Base-by-base conservation (phyloP, 2,797 vertebrate species). In the Leptoclinus maculatus region DNA sequence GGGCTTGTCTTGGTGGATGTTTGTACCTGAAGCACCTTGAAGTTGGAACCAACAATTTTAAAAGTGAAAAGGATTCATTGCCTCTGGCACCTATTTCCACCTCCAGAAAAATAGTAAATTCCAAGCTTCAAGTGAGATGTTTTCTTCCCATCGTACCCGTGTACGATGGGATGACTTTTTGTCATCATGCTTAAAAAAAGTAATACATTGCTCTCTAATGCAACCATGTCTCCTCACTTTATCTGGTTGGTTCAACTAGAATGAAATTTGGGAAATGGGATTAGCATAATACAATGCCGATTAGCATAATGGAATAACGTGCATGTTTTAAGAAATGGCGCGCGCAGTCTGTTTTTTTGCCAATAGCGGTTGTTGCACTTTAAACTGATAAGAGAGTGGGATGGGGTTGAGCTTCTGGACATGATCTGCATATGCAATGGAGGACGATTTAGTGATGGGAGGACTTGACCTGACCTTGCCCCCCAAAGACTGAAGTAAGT, bases 11-110 rank as follows among this genome's bases (percentile, higher is more conserved):
- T 49, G 45, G 83, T 71, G 81, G 65, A 67, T 89, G 87, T 89
- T 90, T 88, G 84, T 74, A 90, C 89, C 89, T 83, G 74, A 53
- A 93, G 83, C 82, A 39, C 66, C 70, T 83, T 80, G 39, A 66
- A 87, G 76, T 86, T 82, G 49, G 41, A 80, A 78, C 75, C 72
- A 87, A 85, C 54, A 27, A 80, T 83, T 82, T 39, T 72, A 39
- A 83, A 90, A 84, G 59, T 67, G 79, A 82, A 79, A 78, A 80
- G 47, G 45, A 32, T 77, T 79, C 38, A 75, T 56, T 71, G 79
- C 62, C 62, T 2, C 25, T 63, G 76, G 83, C n/a, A n/a, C n/a
- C n/a, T n/a, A n/a, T n/a, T n/a, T n/a, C n/a, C n/a, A n/a, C n/a
- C n/a, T n/a, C n/a, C n/a, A n/a, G 9, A 70, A 53, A 43, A 25